phyloP scores from a whole-genome alignment of 2,113 vertebrate species.

The Dissostichus mawsoni region DNA sequence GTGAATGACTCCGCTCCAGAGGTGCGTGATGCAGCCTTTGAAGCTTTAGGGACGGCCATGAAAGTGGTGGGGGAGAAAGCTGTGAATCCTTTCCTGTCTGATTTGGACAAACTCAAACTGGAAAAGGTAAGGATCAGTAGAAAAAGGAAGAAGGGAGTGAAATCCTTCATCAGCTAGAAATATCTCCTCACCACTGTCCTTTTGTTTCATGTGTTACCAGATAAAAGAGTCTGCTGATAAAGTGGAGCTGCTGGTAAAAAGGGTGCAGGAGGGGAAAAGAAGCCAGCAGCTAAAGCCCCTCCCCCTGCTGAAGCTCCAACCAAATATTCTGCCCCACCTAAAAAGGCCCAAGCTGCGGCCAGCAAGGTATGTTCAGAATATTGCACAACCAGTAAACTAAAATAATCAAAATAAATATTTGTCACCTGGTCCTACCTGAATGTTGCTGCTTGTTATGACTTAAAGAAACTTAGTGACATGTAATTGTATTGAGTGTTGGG shows the following conservation, averaged over 20 bases:
- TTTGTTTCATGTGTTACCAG: conserved; percentile 69
- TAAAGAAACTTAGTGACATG: background rate
- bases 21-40: conserved; percentile 97
- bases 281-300: conserved; percentile 83
- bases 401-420: background rate
- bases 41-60: conserved; percentile 95
- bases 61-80: conserved; percentile 97
- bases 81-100: conserved; percentile 93
- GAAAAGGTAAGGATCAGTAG: conserved; percentile 86
- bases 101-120: conserved; percentile 97
- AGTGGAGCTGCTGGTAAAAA: conserved; percentile 91
- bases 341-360: conserved; percentile 81
- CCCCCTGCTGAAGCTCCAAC: conserved; percentile 80
- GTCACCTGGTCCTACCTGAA: background rate
- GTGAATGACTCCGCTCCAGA: conserved; percentile 97
- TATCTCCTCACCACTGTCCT: background rate
- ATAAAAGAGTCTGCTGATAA: conserved; percentile 98
- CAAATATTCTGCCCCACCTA: conserved; percentile 87
- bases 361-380: conserved; percentile 81
- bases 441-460: background rate
- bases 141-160: background rate
- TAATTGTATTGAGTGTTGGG: no score
- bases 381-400: background rate
- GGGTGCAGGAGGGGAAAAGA: conserved; percentile 84
- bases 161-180: background rate